Conservation (phyloP, 2,888 invertebrate genomes). For the Allophyes oxyacanthae region DNA sequence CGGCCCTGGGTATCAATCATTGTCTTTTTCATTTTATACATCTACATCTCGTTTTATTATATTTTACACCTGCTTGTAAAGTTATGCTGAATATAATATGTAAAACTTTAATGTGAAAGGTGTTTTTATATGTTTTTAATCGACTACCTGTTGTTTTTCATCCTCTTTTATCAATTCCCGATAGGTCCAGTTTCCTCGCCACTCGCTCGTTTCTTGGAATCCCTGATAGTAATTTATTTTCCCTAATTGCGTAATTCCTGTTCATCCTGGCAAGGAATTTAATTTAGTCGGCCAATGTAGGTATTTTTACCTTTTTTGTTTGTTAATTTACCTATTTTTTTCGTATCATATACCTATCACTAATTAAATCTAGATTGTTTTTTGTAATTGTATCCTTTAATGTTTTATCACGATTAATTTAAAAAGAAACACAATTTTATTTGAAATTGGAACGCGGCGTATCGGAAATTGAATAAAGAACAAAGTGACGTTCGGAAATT, state of each 20-base stretch:
- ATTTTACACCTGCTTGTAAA: constrained; percentile 58
- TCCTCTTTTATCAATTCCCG: constrained; percentile 45
- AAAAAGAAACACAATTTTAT: constrained; percentile 62
- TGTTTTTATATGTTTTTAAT: constrained; percentile 5
- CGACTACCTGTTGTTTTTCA: constrained; percentile 34
- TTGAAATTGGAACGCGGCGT: constrained; percentile 72
- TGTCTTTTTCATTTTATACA: constrained; percentile 70
- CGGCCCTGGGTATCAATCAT: constrained; percentile 75
- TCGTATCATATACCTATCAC: constrained; percentile 59
- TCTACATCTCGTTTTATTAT: constrained; percentile 60
- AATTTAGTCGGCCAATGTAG: constrained; percentile 65
- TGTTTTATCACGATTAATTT: constrained; percentile 59
- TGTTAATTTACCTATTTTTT: constrained; percentile 51
- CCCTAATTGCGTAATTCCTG: constrained; percentile 79
- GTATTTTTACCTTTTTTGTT: constrained; percentile 56
- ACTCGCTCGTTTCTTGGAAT: constrained; percentile 59
- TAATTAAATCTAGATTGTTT: constrained; percentile 66
- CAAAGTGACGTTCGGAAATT: constrained; percentile 89
- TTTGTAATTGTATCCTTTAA: constrained; percentile 54
- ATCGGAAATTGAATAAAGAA: constrained; percentile 89
- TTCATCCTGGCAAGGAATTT: constrained; percentile 76
- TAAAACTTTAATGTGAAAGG: constrained; percentile 4
- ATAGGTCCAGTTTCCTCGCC: constrained; percentile 53
- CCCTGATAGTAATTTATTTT: constrained; percentile 76
- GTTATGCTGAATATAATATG: not conserved